Evolutionary conservation across 2,113 vertebrate genomes (phyloP).

Genomic region (Actenoides hombroni): DNA sequence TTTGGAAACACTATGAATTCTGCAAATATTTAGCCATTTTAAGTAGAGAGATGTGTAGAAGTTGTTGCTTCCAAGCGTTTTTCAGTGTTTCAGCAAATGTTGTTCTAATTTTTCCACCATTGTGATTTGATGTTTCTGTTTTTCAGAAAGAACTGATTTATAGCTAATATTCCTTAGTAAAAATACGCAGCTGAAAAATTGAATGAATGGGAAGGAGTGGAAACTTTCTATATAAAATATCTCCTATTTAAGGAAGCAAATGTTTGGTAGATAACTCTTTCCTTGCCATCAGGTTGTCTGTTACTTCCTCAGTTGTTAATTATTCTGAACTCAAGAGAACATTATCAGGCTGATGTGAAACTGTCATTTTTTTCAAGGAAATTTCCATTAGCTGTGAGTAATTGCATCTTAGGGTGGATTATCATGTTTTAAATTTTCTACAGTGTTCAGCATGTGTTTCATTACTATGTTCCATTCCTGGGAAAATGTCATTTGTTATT

Average conservation of each 20-base stretch:
- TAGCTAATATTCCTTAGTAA: background rate
- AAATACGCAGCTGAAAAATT: background rate
- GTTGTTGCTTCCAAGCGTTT: background rate
- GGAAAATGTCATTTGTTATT: background rate
- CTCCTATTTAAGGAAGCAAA: background rate
- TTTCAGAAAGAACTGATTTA: background rate
- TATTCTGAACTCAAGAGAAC: background rate
- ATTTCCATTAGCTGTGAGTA: background rate
- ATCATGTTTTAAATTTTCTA: background rate
- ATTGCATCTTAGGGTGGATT: background rate
- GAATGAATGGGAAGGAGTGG: background rate
- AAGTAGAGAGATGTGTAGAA: background rate
- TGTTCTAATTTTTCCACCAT: background rate
- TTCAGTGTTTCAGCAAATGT: background rate
- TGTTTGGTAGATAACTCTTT: background rate
- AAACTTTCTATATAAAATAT: background rate
- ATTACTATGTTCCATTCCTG: background rate
- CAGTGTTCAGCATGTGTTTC: background rate
- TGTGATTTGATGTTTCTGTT: background rate
- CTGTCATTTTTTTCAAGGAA: background rate
- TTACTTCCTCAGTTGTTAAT: background rate
- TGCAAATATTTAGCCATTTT: background rate
- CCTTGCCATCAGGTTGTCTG: background rate
- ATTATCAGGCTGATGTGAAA: background rate
- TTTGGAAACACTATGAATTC: background rate